These are phyloP conservation scores for Brachypteracias leptosomus DNA, from an alignment of 2,113 vertebrate genomes.

Conservation along the genomic window DNA sequence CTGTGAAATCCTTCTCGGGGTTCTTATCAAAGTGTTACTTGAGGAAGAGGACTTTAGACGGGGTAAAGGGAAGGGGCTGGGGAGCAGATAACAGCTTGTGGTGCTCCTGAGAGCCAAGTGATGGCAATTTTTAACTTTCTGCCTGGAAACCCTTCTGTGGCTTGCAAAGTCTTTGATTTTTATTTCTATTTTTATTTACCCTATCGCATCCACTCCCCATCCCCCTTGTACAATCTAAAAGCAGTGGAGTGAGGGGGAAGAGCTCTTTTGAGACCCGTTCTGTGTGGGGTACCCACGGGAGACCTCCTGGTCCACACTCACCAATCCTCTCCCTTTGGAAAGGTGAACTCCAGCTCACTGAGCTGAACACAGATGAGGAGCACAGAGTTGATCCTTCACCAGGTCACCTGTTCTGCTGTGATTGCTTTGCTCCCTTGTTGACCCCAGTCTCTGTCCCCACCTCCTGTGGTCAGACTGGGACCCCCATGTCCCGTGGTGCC, in stretches of 20 bases:
- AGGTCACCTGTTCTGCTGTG: no score
- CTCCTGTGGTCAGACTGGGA: neutral
- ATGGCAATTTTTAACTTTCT: neutral
- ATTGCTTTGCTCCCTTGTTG: neutral
- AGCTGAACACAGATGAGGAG: neutral
- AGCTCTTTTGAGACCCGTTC: neutral
- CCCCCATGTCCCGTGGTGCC: neutral
- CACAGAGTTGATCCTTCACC: neutral
- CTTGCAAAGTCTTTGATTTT: neutral
- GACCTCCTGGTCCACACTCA: neutral
- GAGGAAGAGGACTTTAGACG: neutral
- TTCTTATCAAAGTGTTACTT: neutral
- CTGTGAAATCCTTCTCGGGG: neutral
- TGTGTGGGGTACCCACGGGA: fast-evolving
- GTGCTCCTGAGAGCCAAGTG: neutral
- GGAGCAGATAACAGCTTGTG: neutral
- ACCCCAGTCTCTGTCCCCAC: neutral
- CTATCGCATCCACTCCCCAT: no score
- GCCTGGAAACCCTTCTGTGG: neutral
- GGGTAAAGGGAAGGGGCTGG: neutral
- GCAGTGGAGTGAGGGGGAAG: neutral
- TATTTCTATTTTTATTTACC: neutral
- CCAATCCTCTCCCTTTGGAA: neutral
- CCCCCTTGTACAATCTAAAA: neutral
- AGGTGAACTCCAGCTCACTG: fast-evolving